Evolutionary conservation across 2,113 vertebrate genomes (phyloP), one percentile per base, ranked within the genome.

Genomic region (Xyrauchen texanus): DNA sequence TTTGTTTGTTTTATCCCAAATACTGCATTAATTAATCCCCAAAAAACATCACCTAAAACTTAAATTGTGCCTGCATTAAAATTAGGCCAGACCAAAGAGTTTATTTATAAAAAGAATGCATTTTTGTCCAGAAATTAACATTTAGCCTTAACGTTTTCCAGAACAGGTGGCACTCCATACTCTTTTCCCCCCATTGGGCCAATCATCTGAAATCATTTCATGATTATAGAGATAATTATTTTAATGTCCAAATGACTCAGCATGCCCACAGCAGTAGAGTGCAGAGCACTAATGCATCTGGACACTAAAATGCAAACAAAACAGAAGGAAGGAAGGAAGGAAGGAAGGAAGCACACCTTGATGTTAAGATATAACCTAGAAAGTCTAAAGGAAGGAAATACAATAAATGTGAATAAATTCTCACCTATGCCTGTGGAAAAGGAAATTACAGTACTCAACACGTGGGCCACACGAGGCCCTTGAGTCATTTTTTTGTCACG

Each of bases 171-270:
- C 42, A 74, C 34, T 82, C 70, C 6, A 47, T 55, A 12, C 5
- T 12, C 49, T 58, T 66, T 53, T 49, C 16, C 51, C 45, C 1
- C 21, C 21, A 34, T 34, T 34, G 21, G 21, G 21, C 21, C 66
- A 78, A 78, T 79, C 71, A 75, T 57, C 4, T n/a, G 46, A 79
- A 76, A 70, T 75, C 46, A 77, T 73, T 53, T 73, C 21, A 73
- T 78, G 64, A 74, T 78, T 74, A 58, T 68, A 52, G 71, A 63
- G 15, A 49, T 76, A 79, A 83, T 83, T 79, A 76, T 74, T 51
- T 34, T 83, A 66, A 75, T 65, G 44, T 67, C 51, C 65, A 64
- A 76, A 65, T 71, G 45, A 76, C 62, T 65, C 70, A 76, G 16
- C 46, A 12, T 53, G 55, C 9, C 16, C 63, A 68, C 11, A 67